Evolutionary conservation across 2,888 invertebrate species (phyloP).

Genomic region (Acrobasis repandana): DNA sequence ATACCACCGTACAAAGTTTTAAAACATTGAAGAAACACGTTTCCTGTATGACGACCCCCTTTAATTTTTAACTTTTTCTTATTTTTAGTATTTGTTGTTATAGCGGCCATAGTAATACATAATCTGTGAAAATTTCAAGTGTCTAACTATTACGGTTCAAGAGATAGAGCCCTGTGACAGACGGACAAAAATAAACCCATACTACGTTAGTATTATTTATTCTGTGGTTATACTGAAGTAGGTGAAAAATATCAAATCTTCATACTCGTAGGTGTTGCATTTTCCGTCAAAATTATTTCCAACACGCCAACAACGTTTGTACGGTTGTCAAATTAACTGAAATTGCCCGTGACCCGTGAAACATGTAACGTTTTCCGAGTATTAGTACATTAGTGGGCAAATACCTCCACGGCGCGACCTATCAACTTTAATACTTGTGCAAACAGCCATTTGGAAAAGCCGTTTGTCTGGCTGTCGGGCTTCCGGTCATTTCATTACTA

Average conservation of each 20-base stretch:
- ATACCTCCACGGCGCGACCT: conserved; percentile 5
- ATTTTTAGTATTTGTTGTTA: no score
- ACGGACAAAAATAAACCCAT: no score
- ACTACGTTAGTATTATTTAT: no score
- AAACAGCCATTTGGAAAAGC: conserved; percentile 7
- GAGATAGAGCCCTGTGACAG: no score
- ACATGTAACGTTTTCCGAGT: background rate
- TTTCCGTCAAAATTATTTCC: background rate
- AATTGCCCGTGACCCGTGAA: conserved; percentile 3
- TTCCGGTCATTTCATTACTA: conserved; percentile 4
- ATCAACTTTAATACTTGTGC: conserved; percentile 19
- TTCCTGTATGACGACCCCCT: no score
- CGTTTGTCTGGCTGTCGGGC: background rate
- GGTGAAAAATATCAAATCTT: background rate
- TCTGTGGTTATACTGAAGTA: no score
- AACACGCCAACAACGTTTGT: background rate
- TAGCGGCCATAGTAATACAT: no score
- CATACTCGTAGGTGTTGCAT: background rate
- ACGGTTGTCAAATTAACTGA: background rate
- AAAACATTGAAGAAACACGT: no score
- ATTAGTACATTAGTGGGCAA: conserved; percentile 9
- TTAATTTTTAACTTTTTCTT: no score
- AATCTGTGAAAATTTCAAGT: no score
- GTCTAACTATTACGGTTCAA: no score
- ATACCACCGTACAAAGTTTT: no score